A percentile compares a stretch with the other conserved stretches of the same genome.
phyloP scores from a whole-genome alignment of 2,113 vertebrate species.

The Cervus canadensis region DNA sequence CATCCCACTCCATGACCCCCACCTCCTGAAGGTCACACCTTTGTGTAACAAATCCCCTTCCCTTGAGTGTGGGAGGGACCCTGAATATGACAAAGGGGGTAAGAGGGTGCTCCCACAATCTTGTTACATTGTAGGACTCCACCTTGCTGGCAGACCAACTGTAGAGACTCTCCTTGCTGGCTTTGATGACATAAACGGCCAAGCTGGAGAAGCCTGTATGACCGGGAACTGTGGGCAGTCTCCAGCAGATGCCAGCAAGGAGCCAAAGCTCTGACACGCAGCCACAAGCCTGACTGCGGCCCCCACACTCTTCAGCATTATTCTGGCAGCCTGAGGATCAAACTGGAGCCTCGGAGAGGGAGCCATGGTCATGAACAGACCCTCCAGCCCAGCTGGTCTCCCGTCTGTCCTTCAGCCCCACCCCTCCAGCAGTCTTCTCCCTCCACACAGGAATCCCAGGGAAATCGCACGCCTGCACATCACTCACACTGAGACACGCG shows the following conservation, averaged over 20 bases:
- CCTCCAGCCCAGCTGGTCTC: background rate
- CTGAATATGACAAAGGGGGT: background rate
- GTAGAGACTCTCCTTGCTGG: background rate
- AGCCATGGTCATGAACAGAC: background rate
- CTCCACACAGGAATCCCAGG: background rate
- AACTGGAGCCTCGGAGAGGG: background rate
- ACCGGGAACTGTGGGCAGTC: background rate
- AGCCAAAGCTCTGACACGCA: background rate
- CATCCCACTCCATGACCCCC: background rate
- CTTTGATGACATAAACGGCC: background rate
- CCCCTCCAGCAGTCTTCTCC: background rate
- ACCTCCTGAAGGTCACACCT: background rate
- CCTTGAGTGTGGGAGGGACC: background rate
- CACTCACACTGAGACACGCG: background rate
- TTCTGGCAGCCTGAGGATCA: background rate
- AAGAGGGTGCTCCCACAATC: background rate
- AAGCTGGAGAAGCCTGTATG: background rate
- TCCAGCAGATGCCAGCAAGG: background rate
- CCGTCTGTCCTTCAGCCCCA: background rate
- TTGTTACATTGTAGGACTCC: fast-evolving
- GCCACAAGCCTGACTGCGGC: background rate
- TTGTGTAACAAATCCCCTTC: background rate
- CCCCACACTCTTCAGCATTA: fast-evolving
- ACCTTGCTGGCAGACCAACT: background rate
- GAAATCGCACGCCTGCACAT: background rate